Conservation (phyloP, 1,140 invertebrate genomes). For the Calosoma granatense region DNA sequence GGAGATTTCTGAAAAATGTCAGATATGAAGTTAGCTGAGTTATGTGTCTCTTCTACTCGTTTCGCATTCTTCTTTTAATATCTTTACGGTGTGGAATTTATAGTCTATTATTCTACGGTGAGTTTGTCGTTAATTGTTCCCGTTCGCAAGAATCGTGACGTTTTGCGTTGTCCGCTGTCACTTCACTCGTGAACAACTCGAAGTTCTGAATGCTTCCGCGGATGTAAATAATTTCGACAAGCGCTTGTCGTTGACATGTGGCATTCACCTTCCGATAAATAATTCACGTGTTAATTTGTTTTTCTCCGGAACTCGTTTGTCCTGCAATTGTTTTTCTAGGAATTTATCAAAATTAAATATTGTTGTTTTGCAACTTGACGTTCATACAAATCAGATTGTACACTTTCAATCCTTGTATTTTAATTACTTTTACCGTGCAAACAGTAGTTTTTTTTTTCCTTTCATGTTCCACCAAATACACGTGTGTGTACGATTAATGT, state of each 20-base stretch:
- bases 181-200: background rate
- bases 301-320: no score
- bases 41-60: background rate
- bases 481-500: no score
- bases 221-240: slow-evolving; percentile 8
- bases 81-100: background rate
- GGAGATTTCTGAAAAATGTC: background rate
- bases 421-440: no score
- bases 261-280: slow-evolving; percentile 2
- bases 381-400: no score
- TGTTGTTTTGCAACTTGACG: no score
- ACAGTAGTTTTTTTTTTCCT: no score
- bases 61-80: slow-evolving; percentile 4
- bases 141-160: background rate
- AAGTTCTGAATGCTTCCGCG: background rate
- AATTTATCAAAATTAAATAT: no score
- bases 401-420: no score
- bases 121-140: background rate
- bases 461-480: no score
- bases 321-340: no score
- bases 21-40: background rate
- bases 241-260: background rate
- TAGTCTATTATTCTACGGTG: background rate
- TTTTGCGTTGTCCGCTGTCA: background rate
- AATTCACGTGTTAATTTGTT: slow-evolving; percentile 4